Conservation (phyloP, 2,888 invertebrate species). For the Brachylomia viminalis region DNA sequence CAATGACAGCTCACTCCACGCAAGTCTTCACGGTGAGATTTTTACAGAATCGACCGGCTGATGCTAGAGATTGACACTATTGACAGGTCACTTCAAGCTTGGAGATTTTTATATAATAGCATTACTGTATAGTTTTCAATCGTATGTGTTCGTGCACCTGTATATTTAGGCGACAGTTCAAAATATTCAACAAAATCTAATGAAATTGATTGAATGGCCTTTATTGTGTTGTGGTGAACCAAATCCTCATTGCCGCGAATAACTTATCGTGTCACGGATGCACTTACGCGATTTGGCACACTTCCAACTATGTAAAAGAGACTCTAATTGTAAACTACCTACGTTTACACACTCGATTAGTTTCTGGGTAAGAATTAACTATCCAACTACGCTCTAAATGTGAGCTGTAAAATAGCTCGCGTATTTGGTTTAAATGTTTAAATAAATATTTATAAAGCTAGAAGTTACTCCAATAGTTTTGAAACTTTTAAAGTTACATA, state of each 20-base stretch:
- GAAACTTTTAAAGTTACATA: neutral
- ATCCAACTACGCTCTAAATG: constrained; percentile 9
- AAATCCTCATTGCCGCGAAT: constrained; percentile 37
- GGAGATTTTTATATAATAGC: too few relatives aligned
- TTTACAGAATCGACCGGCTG: too few relatives aligned
- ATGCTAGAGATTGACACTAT: too few relatives aligned
- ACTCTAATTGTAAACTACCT: constrained; percentile 42
- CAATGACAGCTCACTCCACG: too few relatives aligned
- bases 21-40: too few relatives aligned
- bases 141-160: neutral
- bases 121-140: neutral
- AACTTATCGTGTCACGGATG: constrained; percentile 35
- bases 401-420: constrained; percentile 1
- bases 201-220: constrained; percentile 17
- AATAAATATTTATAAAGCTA: constrained; percentile 29
- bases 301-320: constrained; percentile 48
- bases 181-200: constrained; percentile 11
- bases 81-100: too few relatives aligned
- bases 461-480: neutral
- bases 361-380: constrained; percentile 46
- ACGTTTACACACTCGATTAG: constrained; percentile 44
- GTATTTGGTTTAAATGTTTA: constrained; percentile 26
- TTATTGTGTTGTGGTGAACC: constrained; percentile 21
- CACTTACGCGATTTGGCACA: constrained; percentile 46
- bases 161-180: neutral